Percentiles rank a stretch among this genome's conserved stretches.
phyloP scores from a whole-genome alignment of 2,113 vertebrate genomes.

The Macrotis lagotis region DNA sequence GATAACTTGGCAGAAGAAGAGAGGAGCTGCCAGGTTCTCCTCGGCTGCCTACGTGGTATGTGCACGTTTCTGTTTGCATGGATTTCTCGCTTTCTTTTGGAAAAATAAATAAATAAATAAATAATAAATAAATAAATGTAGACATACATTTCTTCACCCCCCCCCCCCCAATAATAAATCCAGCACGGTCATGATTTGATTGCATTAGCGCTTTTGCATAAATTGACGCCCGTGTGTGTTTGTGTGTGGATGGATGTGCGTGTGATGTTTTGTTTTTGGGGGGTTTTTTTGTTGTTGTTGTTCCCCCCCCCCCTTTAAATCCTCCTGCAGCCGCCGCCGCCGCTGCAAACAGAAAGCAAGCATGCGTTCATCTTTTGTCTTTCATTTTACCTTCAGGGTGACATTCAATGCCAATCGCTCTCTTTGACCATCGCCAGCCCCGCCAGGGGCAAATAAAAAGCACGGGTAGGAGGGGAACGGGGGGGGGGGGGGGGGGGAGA shows the following conservation, averaged over 20 bases:
- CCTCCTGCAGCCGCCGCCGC: slow-evolving; percentile 64
- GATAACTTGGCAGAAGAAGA: slow-evolving; percentile 84
- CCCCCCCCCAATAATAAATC: slow-evolving; percentile 1
- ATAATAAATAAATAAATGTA: slow-evolving; percentile 42
- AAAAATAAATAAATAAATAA: slow-evolving; percentile 64
- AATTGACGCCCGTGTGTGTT: slow-evolving; percentile 75
- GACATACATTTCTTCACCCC: not conserved
- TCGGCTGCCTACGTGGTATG: slow-evolving; percentile 80
- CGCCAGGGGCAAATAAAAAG: slow-evolving; percentile 73
- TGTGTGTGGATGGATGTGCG: slow-evolving; percentile 38
- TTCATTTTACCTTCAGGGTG: slow-evolving; percentile 86
- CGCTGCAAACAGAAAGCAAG: slow-evolving; percentile 66
- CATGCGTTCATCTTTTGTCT: slow-evolving; percentile 85
- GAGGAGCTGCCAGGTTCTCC: slow-evolving; percentile 76
- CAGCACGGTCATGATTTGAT: slow-evolving; percentile 65
- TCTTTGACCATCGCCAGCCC: slow-evolving; percentile 78
- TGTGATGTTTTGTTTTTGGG: not conserved
- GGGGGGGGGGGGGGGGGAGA: not conserved
- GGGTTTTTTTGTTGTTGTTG: not conserved
- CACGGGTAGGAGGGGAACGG: slow-evolving; percentile 2
- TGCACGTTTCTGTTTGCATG: slow-evolving; percentile 80
- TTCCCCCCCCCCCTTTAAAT: slow-evolving; percentile 67
- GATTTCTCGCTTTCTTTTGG: slow-evolving; percentile 52
- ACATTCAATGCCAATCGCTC: slow-evolving; percentile 82
- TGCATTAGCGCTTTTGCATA: slow-evolving; percentile 72